phyloP scores from a whole-genome alignment of 2,113 vertebrate genomes.

The Acanthisitta chloris region DNA sequence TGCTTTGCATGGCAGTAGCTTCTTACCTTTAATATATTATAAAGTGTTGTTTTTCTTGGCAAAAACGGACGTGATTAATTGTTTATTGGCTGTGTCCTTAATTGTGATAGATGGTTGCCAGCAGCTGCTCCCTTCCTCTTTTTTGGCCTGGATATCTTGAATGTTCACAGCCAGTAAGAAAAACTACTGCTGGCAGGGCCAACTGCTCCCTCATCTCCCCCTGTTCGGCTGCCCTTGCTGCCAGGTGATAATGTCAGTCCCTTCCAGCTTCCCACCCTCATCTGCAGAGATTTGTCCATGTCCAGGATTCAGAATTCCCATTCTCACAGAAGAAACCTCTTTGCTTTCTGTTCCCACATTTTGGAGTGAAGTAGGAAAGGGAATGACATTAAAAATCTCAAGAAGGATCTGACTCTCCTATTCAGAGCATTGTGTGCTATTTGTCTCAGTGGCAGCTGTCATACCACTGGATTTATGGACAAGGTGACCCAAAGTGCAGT shows the following conservation, averaged over 20 bases:
- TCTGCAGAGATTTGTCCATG: not conserved
- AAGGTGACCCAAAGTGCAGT: not conserved
- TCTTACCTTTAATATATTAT: slow-evolving; percentile 19
- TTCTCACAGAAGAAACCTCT: not conserved
- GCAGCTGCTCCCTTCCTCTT: not conserved
- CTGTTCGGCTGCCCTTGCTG: not conserved
- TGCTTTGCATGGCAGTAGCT: not conserved
- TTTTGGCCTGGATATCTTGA: not conserved
- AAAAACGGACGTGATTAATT: slow-evolving; percentile 11
- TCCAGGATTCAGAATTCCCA: not conserved
- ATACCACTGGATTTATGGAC: not conserved
- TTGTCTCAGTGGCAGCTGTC: not conserved
- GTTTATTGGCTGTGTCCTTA: slow-evolving; percentile 18
- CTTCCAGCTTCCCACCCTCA: not conserved
- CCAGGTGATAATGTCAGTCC: not conserved
- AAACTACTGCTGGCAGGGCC: not conserved
- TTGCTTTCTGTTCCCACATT: not conserved
- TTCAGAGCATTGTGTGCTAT: not conserved
- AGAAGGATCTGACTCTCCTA: not conserved
- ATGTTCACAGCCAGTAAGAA: not conserved
- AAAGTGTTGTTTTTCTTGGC: slow-evolving; percentile 27
- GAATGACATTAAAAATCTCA: not conserved
- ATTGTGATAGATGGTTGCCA: not conserved
- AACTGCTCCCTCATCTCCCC: not conserved
- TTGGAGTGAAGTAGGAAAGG: not conserved